Evolutionary conservation across 1,140 invertebrate genomes (phyloP).

Genomic region (Theocolax elegans): DNA sequence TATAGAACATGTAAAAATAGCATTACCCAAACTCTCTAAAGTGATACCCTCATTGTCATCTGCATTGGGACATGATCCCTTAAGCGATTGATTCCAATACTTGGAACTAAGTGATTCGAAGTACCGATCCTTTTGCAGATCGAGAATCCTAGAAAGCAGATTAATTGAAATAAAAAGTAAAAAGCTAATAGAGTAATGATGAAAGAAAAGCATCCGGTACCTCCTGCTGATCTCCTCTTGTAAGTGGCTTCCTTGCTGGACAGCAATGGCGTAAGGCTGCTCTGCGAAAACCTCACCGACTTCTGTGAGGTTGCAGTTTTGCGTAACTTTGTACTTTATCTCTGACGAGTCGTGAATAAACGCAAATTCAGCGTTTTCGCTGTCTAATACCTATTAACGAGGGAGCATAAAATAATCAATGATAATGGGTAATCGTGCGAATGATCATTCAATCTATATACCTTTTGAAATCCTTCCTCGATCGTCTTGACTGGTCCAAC

Average conservation of each 20-base stretch:
- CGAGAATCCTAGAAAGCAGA: constrained; percentile 73
- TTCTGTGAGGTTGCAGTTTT: constrained; percentile 86
- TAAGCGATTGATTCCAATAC: constrained; percentile 84
- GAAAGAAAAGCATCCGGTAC: constrained; percentile 54
- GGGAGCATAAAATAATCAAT: too few relatives aligned
- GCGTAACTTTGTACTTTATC: constrained; percentile 84
- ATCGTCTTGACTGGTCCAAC: constrained; percentile 77
- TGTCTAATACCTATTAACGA: constrained; percentile 76
- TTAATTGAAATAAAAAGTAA: not conserved
- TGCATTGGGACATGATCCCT: constrained; percentile 75
- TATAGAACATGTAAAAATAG: too few relatives aligned
- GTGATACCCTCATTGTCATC: constrained; percentile 90
- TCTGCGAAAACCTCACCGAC: constrained; percentile 90
- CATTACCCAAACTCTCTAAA: constrained; percentile 84
- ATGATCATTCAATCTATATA: too few relatives aligned
- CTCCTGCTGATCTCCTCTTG: constrained; percentile 84
- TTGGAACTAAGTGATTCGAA: constrained; percentile 81
- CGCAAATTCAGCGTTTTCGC: constrained; percentile 84
- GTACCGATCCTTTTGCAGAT: constrained; percentile 86
- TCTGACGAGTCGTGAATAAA: constrained; percentile 90
- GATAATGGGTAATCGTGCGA: too few relatives aligned
- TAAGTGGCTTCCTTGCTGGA: constrained; percentile 85
- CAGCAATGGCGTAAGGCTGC: constrained; percentile 87
- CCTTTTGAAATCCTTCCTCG: constrained; percentile 80
- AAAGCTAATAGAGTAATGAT: not conserved